A percentile compares a stretch with the other conserved stretches of the same genome.
Conservation (phyloP, 1,140 invertebrate species). For the Rhopalosiphum maidis region DNA sequence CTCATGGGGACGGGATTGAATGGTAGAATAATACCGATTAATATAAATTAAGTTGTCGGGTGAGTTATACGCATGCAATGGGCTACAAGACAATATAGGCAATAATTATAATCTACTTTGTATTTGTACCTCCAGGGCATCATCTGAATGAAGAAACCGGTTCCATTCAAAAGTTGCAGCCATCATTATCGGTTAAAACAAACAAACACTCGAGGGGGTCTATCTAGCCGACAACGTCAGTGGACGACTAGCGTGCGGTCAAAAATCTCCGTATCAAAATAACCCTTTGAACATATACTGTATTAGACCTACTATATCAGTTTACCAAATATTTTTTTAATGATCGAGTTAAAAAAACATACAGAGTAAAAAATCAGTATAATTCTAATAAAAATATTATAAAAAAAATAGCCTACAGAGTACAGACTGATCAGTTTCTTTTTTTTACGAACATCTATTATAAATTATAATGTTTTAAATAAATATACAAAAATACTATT, state of each 20-base stretch:
- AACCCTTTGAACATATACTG: not conserved
- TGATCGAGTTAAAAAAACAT: not conserved
- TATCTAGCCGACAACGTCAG: not conserved
- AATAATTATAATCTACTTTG: constrained; percentile 52
- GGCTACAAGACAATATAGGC: constrained; percentile 22
- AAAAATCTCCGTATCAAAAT: constrained; percentile 7
- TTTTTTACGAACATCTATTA: too few relatives aligned
- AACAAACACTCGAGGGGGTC: constrained; percentile 48
- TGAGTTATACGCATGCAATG: not conserved
- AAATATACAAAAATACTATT: too few relatives aligned
- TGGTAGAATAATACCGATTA: not conserved
- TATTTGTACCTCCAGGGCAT: not conserved
- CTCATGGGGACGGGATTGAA: constrained; percentile 9
- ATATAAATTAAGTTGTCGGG: constrained; percentile 50
- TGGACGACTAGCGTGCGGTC: not conserved
- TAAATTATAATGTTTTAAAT: not conserved
- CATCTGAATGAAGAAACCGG: not conserved
- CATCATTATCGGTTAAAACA: constrained; percentile 48
- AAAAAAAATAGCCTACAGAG: not conserved
- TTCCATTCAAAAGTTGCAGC: constrained; percentile 35
- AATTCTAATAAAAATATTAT: not conserved
- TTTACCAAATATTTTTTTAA: constrained; percentile 28
- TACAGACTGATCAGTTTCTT: not conserved
- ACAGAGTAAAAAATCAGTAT: not conserved
- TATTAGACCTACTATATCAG: not conserved